Evolutionary conservation across 2,113 vertebrate genomes (phyloP), one percentile per base, ranked within the genome.

Genomic region (Gorilla gorilla): DNA sequence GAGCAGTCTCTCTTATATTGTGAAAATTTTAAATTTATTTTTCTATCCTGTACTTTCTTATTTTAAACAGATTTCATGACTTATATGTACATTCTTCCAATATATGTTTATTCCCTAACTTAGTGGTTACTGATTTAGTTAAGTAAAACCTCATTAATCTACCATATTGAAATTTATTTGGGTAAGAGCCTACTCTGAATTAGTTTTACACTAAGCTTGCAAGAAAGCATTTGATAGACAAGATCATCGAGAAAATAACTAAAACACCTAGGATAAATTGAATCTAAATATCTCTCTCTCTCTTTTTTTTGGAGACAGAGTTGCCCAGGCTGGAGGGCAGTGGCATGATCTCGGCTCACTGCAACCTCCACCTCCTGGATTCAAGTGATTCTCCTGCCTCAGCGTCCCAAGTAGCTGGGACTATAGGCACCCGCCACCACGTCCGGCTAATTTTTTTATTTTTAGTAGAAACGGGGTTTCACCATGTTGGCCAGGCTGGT

Each of bases 151-250:
- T 89, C 25, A 85, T 93, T 64, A 59, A 8, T 87, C 45, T 38
- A 66, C 22, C 18, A 45, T 88, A 72, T 50, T 84, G 52, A 91
- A 89, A 61, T 95, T 82, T 87, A 88, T 81, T 73, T 85, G 48
- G 92, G 92, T 96, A 87, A 90, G 64, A 79, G 32, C 22, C 30
- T 89, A 73, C 23, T 27, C 40, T 78, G 70, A 78, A 0, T 88
- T 72, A 43, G 22, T 38, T 96, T 90, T 96, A 50, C 8, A 55
- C 27, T 78, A 61, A 92, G 23, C 22, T 92, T 96, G 35, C 35
- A 81, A 94, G 50, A 93, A 96, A 80, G n/a, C 70, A 92, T 84
- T 96, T 95, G 64, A 17, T 90, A 83, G 55, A 94, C 8, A 94
- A 80, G 72, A 90, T 59, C 50, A 52, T 81, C 76, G 78, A 86